A percentile compares a stretch with the other conserved stretches of the same genome.
Evolutionary conservation across 2,888 invertebrate species (phyloP).

Genomic region (Stenodera caucasica): DNA sequence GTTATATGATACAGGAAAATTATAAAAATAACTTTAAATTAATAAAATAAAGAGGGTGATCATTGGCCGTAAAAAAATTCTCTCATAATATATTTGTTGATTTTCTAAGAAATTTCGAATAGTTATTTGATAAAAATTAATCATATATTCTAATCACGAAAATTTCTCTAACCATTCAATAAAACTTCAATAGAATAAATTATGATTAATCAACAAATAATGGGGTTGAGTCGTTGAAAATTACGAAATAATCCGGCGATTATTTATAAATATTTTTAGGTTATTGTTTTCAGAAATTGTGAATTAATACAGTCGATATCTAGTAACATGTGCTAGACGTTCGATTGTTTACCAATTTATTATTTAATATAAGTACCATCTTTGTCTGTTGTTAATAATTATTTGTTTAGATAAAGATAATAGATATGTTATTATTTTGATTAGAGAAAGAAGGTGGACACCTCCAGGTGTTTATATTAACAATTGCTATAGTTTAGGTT

Average conservation of each 20-base stretch:
- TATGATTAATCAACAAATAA: too few species aligned
- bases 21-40: too few species aligned
- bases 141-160: neutral
- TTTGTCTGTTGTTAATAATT: neutral
- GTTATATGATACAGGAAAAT: neutral
- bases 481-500: neutral
- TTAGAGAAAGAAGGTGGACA: neutral
- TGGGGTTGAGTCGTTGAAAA: too few species aligned
- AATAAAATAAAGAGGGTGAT: neutral
- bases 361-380: too few species aligned
- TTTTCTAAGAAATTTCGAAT: neutral
- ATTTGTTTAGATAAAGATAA: too few species aligned
- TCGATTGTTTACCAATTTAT: neutral
- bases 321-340: constrained; percentile 3
- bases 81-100: neutral
- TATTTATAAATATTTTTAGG: too few species aligned
- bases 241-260: too few species aligned
- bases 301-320: neutral
- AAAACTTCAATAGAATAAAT: too few species aligned
- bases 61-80: neutral
- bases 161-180: neutral
- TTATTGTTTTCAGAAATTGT: too few species aligned
- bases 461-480: constrained; percentile 5
- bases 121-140: neutral
- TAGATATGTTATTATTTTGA: too few species aligned